These are phyloP conservation scores for Trachelipus rathkii DNA, from an alignment of 1,140 invertebrate species.

Conservation along the genomic window DNA sequence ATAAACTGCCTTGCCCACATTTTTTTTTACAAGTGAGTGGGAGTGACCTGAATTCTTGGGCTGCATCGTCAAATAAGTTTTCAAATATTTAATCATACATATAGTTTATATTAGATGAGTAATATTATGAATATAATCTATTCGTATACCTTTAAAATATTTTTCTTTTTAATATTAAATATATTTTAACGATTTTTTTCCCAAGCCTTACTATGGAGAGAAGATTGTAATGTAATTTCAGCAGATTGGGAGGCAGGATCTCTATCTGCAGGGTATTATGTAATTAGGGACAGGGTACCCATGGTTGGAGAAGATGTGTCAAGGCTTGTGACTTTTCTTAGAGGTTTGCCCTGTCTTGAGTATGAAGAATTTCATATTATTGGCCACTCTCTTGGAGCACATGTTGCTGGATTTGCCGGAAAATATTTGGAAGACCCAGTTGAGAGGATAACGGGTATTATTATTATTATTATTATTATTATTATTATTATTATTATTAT, in stretches of 20 bases:
- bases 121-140: background rate
- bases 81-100: too few relatives aligned
- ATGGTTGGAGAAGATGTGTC: constrained; percentile 30
- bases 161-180: background rate
- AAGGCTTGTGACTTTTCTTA: constrained; percentile 19
- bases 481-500: too few relatives aligned
- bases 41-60: too few relatives aligned
- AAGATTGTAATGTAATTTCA: constrained; percentile 79
- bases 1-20: too few relatives aligned
- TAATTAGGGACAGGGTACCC: constrained; percentile 19
- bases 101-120: background rate
- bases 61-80: too few relatives aligned
- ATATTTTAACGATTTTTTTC: background rate
- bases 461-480: too few relatives aligned
- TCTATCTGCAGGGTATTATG: constrained; percentile 74
- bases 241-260: constrained; percentile 94
- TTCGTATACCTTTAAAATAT: background rate
- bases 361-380: constrained; percentile 72
- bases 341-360: constrained; percentile 47
- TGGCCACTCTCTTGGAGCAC: constrained; percentile 86
- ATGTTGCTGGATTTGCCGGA: constrained; percentile 89
- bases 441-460: constrained; percentile 74
- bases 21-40: too few relatives aligned
- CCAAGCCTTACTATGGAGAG: constrained; percentile 33
- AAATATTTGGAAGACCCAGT: constrained; percentile 67